Base-by-base conservation (phyloP, 2,888 invertebrate genomes). In the Eurytoma californica region DNA sequence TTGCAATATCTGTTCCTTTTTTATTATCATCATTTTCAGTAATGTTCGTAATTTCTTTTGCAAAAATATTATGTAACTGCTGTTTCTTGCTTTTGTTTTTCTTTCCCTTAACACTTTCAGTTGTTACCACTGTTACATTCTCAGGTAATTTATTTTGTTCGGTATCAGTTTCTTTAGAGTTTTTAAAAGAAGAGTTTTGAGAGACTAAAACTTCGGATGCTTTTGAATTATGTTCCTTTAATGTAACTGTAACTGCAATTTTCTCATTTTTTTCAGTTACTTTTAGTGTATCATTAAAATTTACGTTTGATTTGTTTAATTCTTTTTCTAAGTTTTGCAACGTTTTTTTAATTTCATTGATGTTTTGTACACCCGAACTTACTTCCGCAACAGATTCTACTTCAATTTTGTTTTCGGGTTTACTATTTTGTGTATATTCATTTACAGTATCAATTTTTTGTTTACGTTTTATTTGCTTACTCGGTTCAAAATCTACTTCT, bases 401-500 rank as follows among this genome's bases (percentile, higher is more conserved):
- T 39, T 3, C 39, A 39, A 5, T 60, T 61, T 14, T n/a, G 5
- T 16, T 61, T n/a, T 61, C 30, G 3, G 13, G 3, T 61, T 61
- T 30, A 39, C 30, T 20, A 39, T 3, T 39, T 14, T 70, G 5
- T 39, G 5, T 20, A 2, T 13, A 7, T 53, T 53, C 16, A 16
- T 67, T 76, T 47, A 2, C 13, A 12, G 9, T 39, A 16, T 58
- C 30, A 18, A n/a, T 61, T 49, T 51, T 61, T 55, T 7, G 28
- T 70, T 70, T 70, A 1, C 39, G 20, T 30, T 66, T 72, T 7
- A 18, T 20, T 73, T 55, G 53, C 63, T 63, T 13, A 16, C 63
- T 76, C 24, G 18, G 13, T 47, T 72, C 51, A 67, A 66, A 58
- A 30, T 61, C 68, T 79, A 82, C n/a, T 14, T 77, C 70, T 14